Evolutionary conservation across 1,140 invertebrate species (phyloP).

Genomic region (Bombus vancouverensis): DNA sequence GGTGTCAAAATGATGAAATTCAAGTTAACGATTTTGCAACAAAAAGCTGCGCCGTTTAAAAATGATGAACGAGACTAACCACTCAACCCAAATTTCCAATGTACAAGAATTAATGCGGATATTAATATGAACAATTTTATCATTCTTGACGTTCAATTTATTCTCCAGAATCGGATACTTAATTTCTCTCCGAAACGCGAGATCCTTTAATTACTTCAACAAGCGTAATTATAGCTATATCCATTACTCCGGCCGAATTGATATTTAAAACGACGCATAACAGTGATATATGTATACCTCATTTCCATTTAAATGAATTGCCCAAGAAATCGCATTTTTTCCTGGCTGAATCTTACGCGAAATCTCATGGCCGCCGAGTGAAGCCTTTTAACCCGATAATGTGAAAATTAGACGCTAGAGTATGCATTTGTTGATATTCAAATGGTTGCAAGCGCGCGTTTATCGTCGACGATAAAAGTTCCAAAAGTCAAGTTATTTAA

Average conservation of each 20-base stretch:
- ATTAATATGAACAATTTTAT: background rate
- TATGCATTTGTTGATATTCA: background rate
- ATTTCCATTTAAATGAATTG: conserved; percentile 33
- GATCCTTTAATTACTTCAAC: background rate
- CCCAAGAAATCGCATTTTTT: background rate
- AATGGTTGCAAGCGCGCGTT: background rate
- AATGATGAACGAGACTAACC: background rate
- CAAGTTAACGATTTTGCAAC: background rate
- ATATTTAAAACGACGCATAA: conserved; percentile 6
- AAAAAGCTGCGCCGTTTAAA: background rate
- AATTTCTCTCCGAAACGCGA: background rate
- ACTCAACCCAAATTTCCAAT: background rate
- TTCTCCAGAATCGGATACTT: background rate
- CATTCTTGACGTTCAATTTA: conserved; percentile 6
- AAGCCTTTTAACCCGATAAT: background rate
- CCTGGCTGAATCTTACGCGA: background rate
- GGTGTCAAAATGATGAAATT: background rate
- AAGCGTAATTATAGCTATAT: background rate
- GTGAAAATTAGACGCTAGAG: background rate
- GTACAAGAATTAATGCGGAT: background rate
- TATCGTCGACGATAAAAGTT: background rate
- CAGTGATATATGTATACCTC: conserved; percentile 19
- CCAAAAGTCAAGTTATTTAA: no score
- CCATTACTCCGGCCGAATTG: conserved; percentile 1
- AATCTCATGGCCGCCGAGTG: no score